A percentile compares a stretch with the other conserved stretches of the same genome.
Evolutionary conservation across 92 coral and sea anemone genomes (phyloP).

Genomic region (Bergia sp.): DNA sequence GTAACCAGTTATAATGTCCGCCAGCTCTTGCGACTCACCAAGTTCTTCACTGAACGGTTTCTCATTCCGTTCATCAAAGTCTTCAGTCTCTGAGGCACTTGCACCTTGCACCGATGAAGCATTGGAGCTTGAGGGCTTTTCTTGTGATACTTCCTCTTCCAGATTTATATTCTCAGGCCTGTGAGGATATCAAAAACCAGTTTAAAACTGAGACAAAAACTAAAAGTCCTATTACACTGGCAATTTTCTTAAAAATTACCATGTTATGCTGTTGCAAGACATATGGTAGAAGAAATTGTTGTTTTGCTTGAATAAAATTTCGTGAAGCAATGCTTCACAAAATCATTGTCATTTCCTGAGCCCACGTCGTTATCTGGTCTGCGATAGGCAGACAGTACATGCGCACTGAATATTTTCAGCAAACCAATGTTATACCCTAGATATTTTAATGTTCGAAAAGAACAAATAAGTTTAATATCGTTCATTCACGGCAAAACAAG

Average conservation of each 20-base stretch:
- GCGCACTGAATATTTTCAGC: too few relatives aligned
- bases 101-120: conserved; percentile 53
- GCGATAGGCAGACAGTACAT: too few relatives aligned
- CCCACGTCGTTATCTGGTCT: too few relatives aligned
- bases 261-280: background rate
- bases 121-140: conserved; percentile 46
- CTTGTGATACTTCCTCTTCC: background rate
- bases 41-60: conserved; percentile 50
- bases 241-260: background rate
- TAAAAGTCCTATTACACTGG: background rate
- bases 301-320: too few relatives aligned
- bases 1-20: conserved; percentile 30
- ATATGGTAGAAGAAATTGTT: too few relatives aligned
- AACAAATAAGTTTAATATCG: too few relatives aligned
- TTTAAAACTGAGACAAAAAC: background rate
- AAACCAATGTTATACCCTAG: too few relatives aligned
- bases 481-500: too few relatives aligned
- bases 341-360: too few relatives aligned
- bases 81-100: conserved; percentile 62
- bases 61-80: conserved; percentile 59
- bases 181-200: background rate
- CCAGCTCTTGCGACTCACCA: conserved; percentile 37
- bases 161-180: conserved; percentile 12
- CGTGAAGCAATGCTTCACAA: background rate
- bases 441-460: too few relatives aligned